Conservation (phyloP, 2,113 vertebrate genomes). For the Tamias sibiricus region DNA sequence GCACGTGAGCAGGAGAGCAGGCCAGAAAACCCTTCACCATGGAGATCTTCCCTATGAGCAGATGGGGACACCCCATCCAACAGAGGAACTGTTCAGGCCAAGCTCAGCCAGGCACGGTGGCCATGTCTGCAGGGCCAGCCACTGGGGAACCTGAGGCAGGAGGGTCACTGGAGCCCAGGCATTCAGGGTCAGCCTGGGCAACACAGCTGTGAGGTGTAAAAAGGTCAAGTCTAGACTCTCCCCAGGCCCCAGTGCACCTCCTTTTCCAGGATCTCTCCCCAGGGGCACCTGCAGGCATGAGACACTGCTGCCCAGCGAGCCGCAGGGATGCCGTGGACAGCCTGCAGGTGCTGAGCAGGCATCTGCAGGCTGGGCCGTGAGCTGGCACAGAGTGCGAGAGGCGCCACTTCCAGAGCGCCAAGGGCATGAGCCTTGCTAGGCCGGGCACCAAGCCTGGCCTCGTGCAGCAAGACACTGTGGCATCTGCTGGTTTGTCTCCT, state of each 20-base stretch:
- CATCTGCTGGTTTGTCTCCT: neutral
- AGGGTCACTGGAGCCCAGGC: neutral
- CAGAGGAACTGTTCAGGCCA: neutral
- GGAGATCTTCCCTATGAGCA: neutral
- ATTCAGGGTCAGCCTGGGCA: neutral
- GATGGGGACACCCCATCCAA: neutral
- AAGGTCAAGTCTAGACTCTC: neutral
- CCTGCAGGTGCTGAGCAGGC: neutral
- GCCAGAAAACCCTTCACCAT: no score
- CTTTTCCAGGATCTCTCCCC: neutral
- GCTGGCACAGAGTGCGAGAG: no score
- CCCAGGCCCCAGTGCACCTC: no score
- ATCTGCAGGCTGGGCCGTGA: no score
- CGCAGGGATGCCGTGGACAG: no score
- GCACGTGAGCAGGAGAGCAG: neutral
- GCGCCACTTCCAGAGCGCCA: no score
- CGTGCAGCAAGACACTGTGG: neutral
- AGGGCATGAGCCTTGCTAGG: neutral
- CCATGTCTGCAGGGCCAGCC: neutral
- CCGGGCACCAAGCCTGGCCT: neutral
- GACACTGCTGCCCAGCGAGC: neutral
- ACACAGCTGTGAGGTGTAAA: neutral
- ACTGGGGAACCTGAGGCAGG: neutral
- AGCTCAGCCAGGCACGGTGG: neutral
- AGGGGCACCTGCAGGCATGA: rapidly evolving